Percentiles rank a stretch among this genome's conserved stretches.
Evolutionary conservation across 2,113 vertebrate species (phyloP).

Genomic region (Microcebus lehilahytsara): DNA sequence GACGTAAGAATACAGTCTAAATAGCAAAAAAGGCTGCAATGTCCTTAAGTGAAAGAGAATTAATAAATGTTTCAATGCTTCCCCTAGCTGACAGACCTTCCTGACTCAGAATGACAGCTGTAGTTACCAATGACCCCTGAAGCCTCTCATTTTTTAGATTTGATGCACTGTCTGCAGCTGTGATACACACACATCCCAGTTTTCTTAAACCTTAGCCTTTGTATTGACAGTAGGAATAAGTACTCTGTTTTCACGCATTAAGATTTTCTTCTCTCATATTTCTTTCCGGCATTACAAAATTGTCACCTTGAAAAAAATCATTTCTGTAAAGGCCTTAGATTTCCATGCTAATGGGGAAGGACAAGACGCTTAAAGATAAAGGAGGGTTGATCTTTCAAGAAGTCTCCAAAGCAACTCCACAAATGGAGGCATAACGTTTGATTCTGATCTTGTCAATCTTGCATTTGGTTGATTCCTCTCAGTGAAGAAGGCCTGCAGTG

Average conservation of each 20-base stretch:
- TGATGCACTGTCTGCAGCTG: neutral
- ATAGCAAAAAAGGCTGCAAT: conserved; percentile 36
- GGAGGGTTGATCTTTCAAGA: neutral
- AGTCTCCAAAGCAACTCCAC: neutral
- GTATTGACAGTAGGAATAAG: neutral
- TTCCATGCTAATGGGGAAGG: neutral
- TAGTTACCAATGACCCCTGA: neutral
- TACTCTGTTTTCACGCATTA: neutral
- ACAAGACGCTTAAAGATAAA: neutral
- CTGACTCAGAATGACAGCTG: neutral
- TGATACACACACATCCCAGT: neutral
- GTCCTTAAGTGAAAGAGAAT: conserved; percentile 21
- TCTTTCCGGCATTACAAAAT: conserved; percentile 18
- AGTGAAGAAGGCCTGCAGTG: neutral
- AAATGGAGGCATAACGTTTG: neutral
- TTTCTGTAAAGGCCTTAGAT: neutral
- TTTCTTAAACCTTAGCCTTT: neutral
- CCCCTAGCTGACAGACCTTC: neutral
- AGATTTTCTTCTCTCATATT: neutral
- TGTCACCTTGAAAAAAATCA: neutral
- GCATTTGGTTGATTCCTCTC: neutral
- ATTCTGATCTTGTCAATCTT: neutral
- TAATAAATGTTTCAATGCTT: neutral
- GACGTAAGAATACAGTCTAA: conserved; percentile 23
- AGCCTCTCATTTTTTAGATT: neutral